Evolutionary conservation across 2,888 invertebrate species (phyloP).

Genomic region (Drosophila borealis): DNA sequence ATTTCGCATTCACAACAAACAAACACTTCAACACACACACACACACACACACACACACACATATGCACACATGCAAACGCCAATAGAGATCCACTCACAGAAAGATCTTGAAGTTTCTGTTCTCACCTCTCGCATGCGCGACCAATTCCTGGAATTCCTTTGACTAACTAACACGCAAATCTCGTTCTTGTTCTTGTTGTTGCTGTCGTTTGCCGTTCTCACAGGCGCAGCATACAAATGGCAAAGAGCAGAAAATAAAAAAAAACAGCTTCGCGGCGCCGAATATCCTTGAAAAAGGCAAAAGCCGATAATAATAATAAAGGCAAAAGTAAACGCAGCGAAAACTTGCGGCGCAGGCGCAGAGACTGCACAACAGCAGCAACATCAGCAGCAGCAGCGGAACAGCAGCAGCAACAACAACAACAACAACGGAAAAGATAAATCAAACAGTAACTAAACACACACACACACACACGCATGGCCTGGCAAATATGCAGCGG

Average conservation of each 20-base stretch:
- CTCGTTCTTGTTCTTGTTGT: constrained; percentile 22
- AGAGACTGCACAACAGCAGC: constrained; percentile 50
- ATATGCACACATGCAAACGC: background rate
- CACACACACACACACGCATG: constrained; percentile 43
- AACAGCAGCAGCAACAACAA: constrained; percentile 33
- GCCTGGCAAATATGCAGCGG: constrained; percentile 42
- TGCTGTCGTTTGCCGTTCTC: constrained; percentile 48
- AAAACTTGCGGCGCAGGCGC: constrained; percentile 63
- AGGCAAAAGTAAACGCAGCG: constrained; percentile 49
- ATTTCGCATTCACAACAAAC: constrained; percentile 54
- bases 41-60: background rate
- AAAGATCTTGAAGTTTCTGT: constrained; percentile 58
- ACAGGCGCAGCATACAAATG: constrained; percentile 75
- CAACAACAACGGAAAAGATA: constrained; percentile 75
- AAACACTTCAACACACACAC: constrained; percentile 25
- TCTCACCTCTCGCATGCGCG: constrained; percentile 70
- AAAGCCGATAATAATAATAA: constrained; percentile 66
- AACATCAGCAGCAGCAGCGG: constrained; percentile 16
- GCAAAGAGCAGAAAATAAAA: constrained; percentile 31
- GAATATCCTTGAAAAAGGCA: constrained; percentile 77
- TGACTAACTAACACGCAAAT: constrained; percentile 75
- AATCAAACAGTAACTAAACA: constrained; percentile 79
- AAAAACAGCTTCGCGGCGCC: constrained; percentile 53
- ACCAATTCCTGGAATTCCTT: constrained; percentile 76
- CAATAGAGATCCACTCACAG: constrained; percentile 9